A percentile compares a stretch with the other conserved stretches of the same genome.
Conservation (phyloP, 2,113 vertebrate genomes). For the Podilymbus podiceps region DNA sequence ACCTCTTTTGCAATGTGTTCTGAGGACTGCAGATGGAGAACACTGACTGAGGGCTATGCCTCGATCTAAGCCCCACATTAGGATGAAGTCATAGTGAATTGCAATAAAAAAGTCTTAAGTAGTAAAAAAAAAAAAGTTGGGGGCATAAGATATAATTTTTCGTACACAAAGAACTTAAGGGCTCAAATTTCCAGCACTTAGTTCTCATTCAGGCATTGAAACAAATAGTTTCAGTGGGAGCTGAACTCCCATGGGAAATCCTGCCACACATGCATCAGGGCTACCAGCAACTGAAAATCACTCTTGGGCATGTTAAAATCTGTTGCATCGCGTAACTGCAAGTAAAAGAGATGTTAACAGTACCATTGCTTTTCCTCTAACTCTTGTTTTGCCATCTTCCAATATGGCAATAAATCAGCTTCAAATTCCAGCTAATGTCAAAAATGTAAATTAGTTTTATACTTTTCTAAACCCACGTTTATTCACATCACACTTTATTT, state of each 20-base stretch:
- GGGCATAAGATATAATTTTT: neutral
- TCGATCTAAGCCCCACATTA: neutral
- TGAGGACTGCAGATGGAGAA: neutral
- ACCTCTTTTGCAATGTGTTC: neutral
- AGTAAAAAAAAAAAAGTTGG: neutral
- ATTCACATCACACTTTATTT: neutral
- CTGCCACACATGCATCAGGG: neutral
- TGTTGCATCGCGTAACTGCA: neutral
- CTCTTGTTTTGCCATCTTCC: neutral
- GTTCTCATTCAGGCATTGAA: neutral
- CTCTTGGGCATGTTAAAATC: neutral
- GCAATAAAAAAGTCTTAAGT: neutral
- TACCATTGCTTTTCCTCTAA: neutral
- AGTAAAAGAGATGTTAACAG: neutral
- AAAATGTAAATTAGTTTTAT: neutral
- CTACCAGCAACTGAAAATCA: neutral
- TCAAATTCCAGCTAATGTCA: neutral
- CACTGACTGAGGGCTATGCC: neutral
- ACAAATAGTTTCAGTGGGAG: neutral
- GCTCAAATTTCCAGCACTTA: neutral
- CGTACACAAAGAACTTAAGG: neutral
- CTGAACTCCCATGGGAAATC: neutral
- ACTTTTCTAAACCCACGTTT: neutral
- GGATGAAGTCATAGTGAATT: neutral
- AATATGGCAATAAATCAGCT: neutral